These are phyloP conservation scores for Dioctria linearis DNA, from an alignment of 2,888 invertebrate species.

Conservation along the genomic window DNA sequence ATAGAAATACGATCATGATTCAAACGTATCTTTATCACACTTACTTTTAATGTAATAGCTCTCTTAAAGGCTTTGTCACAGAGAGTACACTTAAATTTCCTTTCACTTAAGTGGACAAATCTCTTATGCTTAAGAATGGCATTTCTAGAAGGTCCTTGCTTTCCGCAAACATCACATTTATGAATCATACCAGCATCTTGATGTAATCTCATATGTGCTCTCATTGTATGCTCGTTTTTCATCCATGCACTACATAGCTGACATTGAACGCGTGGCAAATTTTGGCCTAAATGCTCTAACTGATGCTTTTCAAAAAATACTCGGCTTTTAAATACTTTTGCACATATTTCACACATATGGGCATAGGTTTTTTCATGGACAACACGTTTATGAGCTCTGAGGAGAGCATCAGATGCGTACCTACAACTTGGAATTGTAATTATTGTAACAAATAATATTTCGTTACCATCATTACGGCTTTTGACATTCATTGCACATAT, in stretches of 20 bases:
- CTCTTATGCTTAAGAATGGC: constrained; percentile 61
- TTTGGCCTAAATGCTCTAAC: constrained; percentile 60
- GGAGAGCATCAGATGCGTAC: constrained; percentile 59
- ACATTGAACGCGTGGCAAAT: constrained; percentile 60
- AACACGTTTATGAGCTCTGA: constrained; percentile 60
- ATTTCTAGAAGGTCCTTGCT: constrained; percentile 60
- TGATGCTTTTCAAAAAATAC: constrained; percentile 61
- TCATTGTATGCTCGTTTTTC: constrained; percentile 61
- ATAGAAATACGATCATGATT: not conserved
- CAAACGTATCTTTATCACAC: not conserved
- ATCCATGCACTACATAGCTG: constrained; percentile 61
- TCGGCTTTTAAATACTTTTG: constrained; percentile 60
- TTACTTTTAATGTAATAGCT: constrained; percentile 60
- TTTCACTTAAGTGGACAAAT: constrained; percentile 61
- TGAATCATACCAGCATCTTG: constrained; percentile 59
- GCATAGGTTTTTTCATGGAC: constrained; percentile 60
- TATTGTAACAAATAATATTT: not conserved
- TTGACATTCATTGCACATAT: constrained; percentile 66
- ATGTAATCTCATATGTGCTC: constrained; percentile 60
- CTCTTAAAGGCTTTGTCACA: constrained; percentile 62
- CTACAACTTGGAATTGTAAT: constrained; percentile 47
- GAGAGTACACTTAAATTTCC: constrained; percentile 60
- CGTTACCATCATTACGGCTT: constrained; percentile 63
- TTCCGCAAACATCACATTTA: constrained; percentile 61
- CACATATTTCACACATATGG: constrained; percentile 61